Evolutionary conservation across 2,888 invertebrate species (phyloP).

Genomic region (Cabera pusaria): DNA sequence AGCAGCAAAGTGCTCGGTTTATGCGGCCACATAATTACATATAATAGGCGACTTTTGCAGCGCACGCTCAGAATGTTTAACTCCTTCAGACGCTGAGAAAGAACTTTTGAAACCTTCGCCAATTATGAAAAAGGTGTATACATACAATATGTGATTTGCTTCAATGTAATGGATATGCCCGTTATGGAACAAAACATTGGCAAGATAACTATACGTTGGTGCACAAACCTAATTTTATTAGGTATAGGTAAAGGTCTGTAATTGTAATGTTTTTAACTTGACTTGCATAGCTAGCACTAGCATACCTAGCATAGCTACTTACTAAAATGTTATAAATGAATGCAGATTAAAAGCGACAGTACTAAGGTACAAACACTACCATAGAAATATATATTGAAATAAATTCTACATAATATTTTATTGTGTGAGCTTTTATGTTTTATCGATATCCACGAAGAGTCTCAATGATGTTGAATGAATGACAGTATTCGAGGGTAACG

Average conservation of each 20-base stretch:
- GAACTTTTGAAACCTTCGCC: constrained; percentile 61
- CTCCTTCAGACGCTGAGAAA: constrained; percentile 51
- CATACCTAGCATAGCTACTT: too few relatives aligned
- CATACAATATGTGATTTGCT: constrained; percentile 50
- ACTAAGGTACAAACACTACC: too few relatives aligned
- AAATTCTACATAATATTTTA: too few relatives aligned
- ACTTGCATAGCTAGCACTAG: too few relatives aligned
- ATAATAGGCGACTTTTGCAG: constrained; percentile 77
- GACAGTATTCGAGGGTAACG: constrained; percentile 42
- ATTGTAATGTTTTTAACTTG: too few relatives aligned
- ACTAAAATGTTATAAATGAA: too few relatives aligned
- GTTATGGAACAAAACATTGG: constrained; percentile 3
- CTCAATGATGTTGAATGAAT: constrained; percentile 34
- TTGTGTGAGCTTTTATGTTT: constrained; percentile 15
- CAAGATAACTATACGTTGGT: too few relatives aligned
- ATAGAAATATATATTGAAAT: too few relatives aligned
- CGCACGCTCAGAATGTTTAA: constrained; percentile 66
- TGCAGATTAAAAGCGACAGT: too few relatives aligned
- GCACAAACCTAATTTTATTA: too few relatives aligned
- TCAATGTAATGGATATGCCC: constrained; percentile 40
- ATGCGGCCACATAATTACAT: constrained; percentile 75
- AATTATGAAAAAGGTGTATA: constrained; percentile 44
- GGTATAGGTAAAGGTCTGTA: too few relatives aligned
- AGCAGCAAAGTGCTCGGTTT: constrained; percentile 71
- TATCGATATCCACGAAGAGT: constrained; percentile 16